Conservation (phyloP, 2,888 invertebrate species). For the Fragum fragum region DNA sequence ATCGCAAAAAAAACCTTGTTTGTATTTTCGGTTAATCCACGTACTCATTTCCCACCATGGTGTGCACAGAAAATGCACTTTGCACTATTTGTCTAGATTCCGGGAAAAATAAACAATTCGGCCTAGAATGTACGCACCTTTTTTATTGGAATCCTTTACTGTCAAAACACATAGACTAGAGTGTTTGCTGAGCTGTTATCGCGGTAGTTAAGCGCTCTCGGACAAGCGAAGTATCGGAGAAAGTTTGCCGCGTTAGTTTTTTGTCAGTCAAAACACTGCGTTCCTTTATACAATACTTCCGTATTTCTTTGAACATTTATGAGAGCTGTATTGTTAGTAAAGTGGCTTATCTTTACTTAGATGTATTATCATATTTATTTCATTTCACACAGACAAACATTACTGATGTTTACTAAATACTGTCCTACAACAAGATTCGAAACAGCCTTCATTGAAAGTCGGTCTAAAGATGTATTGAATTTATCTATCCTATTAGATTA, state of each 20-base stretch:
- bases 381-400: too few relatives aligned
- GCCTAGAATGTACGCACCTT: background rate
- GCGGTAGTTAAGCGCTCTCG: background rate
- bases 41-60: background rate
- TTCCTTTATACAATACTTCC: background rate
- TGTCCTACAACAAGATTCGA: too few relatives aligned
- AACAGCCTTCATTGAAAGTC: too few relatives aligned
- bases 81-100: background rate
- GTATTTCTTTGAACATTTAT: constrained; percentile 6
- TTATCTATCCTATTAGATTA: too few relatives aligned
- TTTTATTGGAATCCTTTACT: background rate
- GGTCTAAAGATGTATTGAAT: too few relatives aligned
- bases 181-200: constrained; percentile 14
- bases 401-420: too few relatives aligned
- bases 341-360: background rate
- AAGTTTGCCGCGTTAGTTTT: background rate
- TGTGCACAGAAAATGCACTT: background rate
- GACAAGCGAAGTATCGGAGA: constrained; percentile 5
- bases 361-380: too few relatives aligned
- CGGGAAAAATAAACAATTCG: background rate
- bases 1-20: too few relatives aligned
- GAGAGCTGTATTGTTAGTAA: background rate
- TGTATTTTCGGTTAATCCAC: background rate
- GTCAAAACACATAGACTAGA: constrained; percentile 17
- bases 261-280: constrained; percentile 7